Evolutionary conservation across 2,888 invertebrate species (phyloP).

Genomic region (Arrhopalites spinosus): DNA sequence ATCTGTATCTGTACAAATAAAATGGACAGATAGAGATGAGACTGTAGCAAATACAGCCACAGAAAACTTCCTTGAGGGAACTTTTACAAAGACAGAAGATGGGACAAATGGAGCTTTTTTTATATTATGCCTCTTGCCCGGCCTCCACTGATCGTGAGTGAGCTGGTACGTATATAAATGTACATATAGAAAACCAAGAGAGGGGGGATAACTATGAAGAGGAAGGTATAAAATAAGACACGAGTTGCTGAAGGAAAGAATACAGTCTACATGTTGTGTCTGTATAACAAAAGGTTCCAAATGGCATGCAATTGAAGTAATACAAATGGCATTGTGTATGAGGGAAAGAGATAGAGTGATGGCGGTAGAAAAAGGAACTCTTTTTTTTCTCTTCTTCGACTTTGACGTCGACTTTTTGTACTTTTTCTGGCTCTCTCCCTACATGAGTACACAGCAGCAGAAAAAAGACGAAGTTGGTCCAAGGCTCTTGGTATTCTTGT

Average conservation of each 20-base stretch:
- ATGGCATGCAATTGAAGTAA: not conserved
- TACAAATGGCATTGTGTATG: constrained; percentile 15
- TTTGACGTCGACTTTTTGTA: too few relatives aligned
- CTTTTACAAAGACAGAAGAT: constrained; percentile 1
- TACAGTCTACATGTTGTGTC: not conserved
- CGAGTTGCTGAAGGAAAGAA: constrained; percentile 18
- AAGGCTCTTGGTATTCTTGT: too few relatives aligned
- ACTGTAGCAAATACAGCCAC: not conserved
- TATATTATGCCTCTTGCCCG: not conserved
- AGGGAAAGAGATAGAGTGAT: constrained; percentile 9
- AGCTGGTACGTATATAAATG: not conserved
- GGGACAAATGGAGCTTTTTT: constrained; percentile 18
- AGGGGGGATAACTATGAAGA: not conserved
- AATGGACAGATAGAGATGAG: constrained; percentile 11
- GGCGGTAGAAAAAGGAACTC: not conserved
- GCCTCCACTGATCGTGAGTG: not conserved
- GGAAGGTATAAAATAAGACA: constrained; percentile 8
- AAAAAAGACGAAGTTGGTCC: not conserved
- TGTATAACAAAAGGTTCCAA: not conserved
- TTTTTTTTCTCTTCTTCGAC: not conserved
- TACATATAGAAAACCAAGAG: not conserved
- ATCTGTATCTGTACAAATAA: too few relatives aligned
- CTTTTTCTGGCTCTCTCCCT: not conserved
- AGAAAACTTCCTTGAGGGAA: constrained; percentile 16
- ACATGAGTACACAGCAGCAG: not conserved